A percentile compares a stretch with the other conserved stretches of the same genome.
Evolutionary conservation across 2,113 vertebrate species (phyloP).

Genomic region (Callopanchax toddi): DNA sequence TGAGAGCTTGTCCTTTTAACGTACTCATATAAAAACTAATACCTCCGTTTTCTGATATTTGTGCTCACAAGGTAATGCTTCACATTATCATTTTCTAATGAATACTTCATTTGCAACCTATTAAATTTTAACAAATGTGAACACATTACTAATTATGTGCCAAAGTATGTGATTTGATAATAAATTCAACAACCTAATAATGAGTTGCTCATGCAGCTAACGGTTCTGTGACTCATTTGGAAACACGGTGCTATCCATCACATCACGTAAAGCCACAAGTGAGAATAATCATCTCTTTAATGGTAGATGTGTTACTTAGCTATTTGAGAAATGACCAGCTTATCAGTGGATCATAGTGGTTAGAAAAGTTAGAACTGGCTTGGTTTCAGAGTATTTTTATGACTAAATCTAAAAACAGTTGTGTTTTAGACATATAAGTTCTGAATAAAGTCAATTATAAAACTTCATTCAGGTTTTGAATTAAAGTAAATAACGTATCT

Average conservation of each 20-base stretch:
- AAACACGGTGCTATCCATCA: constrained; percentile 49
- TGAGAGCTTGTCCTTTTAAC: background rate
- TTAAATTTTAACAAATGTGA: constrained; percentile 61
- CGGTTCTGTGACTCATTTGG: constrained; percentile 40
- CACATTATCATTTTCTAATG: constrained; percentile 32
- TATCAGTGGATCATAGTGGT: too few relatives aligned
- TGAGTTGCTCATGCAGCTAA: constrained; percentile 40
- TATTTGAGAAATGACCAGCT: background rate
- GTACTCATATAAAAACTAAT: background rate
- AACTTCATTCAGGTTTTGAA: too few relatives aligned
- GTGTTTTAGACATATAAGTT: too few relatives aligned
- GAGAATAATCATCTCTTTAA: constrained; percentile 9
- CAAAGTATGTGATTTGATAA: constrained; percentile 58
- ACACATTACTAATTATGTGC: constrained; percentile 59
- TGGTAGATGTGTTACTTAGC: background rate
- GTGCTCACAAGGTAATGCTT: constrained; percentile 34
- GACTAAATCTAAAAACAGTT: background rate
- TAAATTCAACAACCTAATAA: constrained; percentile 52
- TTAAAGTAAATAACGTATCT: too few relatives aligned
- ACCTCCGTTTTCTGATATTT: constrained; percentile 1
- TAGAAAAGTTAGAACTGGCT: too few relatives aligned
- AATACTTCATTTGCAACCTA: constrained; percentile 45
- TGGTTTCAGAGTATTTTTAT: too few relatives aligned
- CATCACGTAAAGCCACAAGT: constrained; percentile 12
- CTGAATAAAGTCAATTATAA: too few relatives aligned